Evolutionary conservation across 2,888 invertebrate genomes (phyloP).

Genomic region (Bruchidius siliquastri): DNA sequence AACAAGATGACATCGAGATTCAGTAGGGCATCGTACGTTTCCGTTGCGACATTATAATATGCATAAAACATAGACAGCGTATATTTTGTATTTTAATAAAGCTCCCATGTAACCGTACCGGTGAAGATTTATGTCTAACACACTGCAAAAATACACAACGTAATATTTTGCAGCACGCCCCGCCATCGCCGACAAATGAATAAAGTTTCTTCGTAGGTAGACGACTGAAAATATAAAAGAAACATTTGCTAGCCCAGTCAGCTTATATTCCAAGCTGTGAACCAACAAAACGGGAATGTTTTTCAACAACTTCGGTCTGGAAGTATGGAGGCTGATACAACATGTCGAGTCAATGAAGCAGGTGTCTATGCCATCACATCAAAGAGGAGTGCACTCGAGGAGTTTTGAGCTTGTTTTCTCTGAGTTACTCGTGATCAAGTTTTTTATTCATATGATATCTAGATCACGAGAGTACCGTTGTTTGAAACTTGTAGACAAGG

Average conservation of each 20-base stretch:
- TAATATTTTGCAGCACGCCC: not conserved
- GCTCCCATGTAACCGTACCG: not conserved
- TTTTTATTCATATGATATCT: too few relatives aligned
- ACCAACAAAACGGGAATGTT: too few relatives aligned
- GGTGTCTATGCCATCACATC: too few relatives aligned
- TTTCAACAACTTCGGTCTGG: too few relatives aligned
- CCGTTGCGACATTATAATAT: not conserved
- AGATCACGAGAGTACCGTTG: too few relatives aligned
- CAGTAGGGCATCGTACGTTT: not conserved
- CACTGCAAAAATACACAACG: not conserved
- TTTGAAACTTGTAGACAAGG: too few relatives aligned
- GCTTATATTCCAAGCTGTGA: not conserved
- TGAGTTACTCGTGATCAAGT: too few relatives aligned
- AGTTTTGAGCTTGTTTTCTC: too few relatives aligned
- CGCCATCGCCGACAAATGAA: not conserved
- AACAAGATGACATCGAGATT: too few relatives aligned
- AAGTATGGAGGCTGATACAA: too few relatives aligned
- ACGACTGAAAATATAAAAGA: not conserved
- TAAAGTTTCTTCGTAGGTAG: not conserved
- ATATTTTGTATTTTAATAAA: not conserved
- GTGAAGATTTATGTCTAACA: not conserved
- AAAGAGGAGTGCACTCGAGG: too few relatives aligned
- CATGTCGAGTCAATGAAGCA: too few relatives aligned
- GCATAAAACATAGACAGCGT: not conserved
- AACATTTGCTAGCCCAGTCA: not conserved